Base-by-base conservation (phyloP, 2,888 invertebrate genomes). In the Cosmorhoe ocellata region DNA sequence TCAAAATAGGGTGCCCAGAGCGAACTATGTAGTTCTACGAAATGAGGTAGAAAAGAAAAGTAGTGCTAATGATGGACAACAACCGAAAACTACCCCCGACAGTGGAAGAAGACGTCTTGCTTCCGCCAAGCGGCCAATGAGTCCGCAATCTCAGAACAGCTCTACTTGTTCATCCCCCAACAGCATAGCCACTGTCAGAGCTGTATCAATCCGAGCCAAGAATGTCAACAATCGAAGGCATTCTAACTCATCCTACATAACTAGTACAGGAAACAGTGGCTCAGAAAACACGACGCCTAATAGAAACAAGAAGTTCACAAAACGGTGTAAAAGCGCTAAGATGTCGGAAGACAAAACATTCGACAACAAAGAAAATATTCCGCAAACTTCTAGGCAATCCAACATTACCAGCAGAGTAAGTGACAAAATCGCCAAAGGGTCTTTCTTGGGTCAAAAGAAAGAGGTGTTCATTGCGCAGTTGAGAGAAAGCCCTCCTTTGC, bases 91-190 rank as follows among this genome's bases (percentile, higher is more conserved):
- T 42, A 43, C 38, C 37, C 41, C 57, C 42, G 66, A 63, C 28
- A 63, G 49, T 32, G 58, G 26, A 24, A 64, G 59, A 38, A 67
- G 55, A 43, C 61, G 53, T 30, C 47, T 59, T 13, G 52, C 59
- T 50, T n/a, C 61, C 46, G 56, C 56, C 40, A 62, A 57, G n/a
- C 66, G 63, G 18, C 36, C 64, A 11, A 45, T 55, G 27, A 81
- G 74, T 50, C 69, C 77, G 26, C 61, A 62, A 28, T 82, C 86
- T 8, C 68, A 71, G 44, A 77, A 75, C 52, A 84, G 86, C 61
- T 85, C 86, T 11, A 71, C 81, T 3, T 79, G 82, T 61, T 88
- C 87, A 4, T 81, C 85, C 9, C 78, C 74, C 13, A 84, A 78
- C 48, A 87, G 85, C 59, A 59, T 82, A 60, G 74, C 78, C 11